Conservation (phyloP, 2,113 vertebrate genomes). For the Ophiodon elongatus region DNA sequence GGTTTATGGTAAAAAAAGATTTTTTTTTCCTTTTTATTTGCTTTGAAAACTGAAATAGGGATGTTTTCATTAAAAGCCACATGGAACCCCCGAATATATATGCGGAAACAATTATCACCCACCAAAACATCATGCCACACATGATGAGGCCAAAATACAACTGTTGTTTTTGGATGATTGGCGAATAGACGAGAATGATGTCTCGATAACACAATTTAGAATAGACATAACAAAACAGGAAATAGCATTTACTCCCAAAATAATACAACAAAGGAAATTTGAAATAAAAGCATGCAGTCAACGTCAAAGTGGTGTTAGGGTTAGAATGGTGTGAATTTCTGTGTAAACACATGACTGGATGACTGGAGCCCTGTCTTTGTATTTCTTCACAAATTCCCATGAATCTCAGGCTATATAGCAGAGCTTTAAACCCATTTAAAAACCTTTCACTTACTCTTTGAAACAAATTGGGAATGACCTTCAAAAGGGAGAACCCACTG, state of each 20-base stretch:
- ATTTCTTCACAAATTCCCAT: conserved; percentile 82
- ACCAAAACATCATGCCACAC: conserved; percentile 94
- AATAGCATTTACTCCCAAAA: conserved; percentile 58
- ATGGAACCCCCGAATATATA: conserved; percentile 68
- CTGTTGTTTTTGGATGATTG: conserved; percentile 80
- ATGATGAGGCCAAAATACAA: conserved; percentile 91
- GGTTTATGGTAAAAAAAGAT: conserved; percentile 93
- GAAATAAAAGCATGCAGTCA: conserved; percentile 83
- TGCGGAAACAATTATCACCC: conserved; percentile 84
- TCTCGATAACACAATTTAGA: conserved; percentile 44
- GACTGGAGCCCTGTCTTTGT: conserved; percentile 88
- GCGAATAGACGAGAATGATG: conserved; percentile 80
- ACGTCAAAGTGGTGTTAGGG: conserved; percentile 85
- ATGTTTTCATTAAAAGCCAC: conserved; percentile 52
- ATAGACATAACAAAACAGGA: conserved; percentile 31
- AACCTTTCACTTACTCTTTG: conserved; percentile 63
- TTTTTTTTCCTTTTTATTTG: conserved; percentile 88
- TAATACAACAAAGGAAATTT: conserved; percentile 42
- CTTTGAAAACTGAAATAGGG: conserved; percentile 79
- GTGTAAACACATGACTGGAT: conserved; percentile 94
- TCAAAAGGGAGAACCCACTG: not conserved
- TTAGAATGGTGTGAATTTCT: conserved; percentile 96
- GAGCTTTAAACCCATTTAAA: conserved; percentile 63
- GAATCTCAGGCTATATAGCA: conserved; percentile 67
- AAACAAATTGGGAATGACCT: conserved; percentile 82